These are phyloP conservation scores for Heliconius erato DNA, from an alignment of 2,888 invertebrate genomes.

Conservation along the genomic window DNA sequence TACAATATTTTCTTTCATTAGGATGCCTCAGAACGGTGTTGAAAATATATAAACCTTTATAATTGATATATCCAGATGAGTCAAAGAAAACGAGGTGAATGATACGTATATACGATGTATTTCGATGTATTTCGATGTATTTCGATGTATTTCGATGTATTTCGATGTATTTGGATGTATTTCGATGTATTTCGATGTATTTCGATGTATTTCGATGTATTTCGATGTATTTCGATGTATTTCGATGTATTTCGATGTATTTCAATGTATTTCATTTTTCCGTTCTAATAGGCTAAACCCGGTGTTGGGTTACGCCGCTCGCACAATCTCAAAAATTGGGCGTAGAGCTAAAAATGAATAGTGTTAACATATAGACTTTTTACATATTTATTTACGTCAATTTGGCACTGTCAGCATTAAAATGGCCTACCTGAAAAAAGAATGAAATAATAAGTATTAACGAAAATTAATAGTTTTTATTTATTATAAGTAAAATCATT, in stretches of 20 bases:
- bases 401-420: too few relatives aligned
- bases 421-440: too few relatives aligned
- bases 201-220: neutral
- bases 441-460: too few relatives aligned
- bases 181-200: neutral
- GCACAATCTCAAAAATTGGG: neutral
- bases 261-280: neutral
- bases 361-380: too few relatives aligned
- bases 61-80: neutral
- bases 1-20: constrained; percentile 6
- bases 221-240: neutral
- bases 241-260: too few relatives aligned
- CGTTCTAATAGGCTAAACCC: neutral
- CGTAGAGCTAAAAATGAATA: too few relatives aligned
- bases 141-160: neutral
- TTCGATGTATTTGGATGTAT: neutral
- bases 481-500: too few relatives aligned
- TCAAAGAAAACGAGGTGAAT: neutral
- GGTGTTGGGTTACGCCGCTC: neutral
- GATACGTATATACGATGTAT: neutral
- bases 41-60: neutral
- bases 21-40: neutral
- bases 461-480: too few relatives aligned
- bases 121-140: neutral
- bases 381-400: too few relatives aligned